Conservation (phyloP, 64 coral and sea anemone species). For the Montipora capricornis region DNA sequence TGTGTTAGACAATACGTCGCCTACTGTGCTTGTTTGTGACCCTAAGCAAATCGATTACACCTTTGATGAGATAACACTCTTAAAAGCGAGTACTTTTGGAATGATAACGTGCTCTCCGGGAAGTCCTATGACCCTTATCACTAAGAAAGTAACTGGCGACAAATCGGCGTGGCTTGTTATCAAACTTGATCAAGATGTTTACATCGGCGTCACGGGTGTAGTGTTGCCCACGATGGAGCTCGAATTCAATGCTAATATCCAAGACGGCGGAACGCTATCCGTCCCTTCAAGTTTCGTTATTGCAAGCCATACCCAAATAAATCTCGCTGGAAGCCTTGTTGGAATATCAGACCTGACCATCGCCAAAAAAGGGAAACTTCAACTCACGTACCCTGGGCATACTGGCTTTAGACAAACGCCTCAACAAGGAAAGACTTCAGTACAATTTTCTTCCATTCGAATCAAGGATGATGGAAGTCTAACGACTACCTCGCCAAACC, state of each 20-base stretch:
- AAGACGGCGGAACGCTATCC: constrained; percentile 69
- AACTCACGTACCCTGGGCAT: constrained; percentile 79
- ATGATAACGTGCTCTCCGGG: constrained; percentile 77
- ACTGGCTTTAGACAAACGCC: constrained; percentile 81
- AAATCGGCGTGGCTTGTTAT: constrained; percentile 62
- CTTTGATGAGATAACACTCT: constrained; percentile 78
- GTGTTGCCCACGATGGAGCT: constrained; percentile 50
- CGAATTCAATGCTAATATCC: constrained; percentile 55
- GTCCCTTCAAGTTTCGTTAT: constrained; percentile 65
- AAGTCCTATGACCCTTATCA: constrained; percentile 84
- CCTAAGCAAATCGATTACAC: constrained; percentile 80
- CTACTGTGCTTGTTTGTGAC: constrained; percentile 78
- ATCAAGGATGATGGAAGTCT: constrained; percentile 78
- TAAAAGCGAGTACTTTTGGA: constrained; percentile 43
- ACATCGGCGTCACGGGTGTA: constrained; percentile 76
- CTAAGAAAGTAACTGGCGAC: constrained; percentile 71
- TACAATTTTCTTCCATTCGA: constrained; percentile 53
- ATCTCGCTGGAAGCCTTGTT: constrained; percentile 78
- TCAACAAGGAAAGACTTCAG: constrained; percentile 50
- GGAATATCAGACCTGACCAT: constrained; percentile 77
- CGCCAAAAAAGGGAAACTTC: constrained; percentile 22
- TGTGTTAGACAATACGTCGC: constrained; percentile 5
- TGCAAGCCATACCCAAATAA: constrained; percentile 38
- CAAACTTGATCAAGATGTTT: constrained; percentile 78
- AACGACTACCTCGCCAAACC: constrained; percentile 40